A percentile compares a stretch with the other conserved stretches of the same genome.
These are phyloP conservation scores for Rhizoglyphus robini DNA, from an alignment of 1,140 invertebrate genomes.

Conservation along the genomic window DNA sequence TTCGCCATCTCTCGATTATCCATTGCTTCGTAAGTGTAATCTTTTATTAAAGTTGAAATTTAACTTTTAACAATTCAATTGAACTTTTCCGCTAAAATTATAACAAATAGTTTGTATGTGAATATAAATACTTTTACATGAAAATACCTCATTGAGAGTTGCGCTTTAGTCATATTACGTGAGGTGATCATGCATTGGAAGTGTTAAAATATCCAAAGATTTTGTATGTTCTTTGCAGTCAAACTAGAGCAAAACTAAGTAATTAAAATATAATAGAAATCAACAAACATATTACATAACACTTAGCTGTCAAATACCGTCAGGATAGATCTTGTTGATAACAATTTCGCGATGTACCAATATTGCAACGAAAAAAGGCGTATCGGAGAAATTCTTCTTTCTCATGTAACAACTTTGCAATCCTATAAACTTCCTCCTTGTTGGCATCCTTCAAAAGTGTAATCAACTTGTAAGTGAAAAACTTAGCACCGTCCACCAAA, in stretches of 20 bases:
- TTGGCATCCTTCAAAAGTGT: background rate
- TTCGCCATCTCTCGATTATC: slow-evolving; percentile 74
- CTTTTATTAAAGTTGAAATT: too few species aligned
- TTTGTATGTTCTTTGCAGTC: slow-evolving; percentile 67
- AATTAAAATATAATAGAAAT: background rate
- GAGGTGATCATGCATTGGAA: background rate
- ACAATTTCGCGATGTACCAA: slow-evolving; percentile 58
- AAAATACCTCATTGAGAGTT: slow-evolving; percentile 4
- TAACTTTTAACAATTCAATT: slow-evolving; percentile 62
- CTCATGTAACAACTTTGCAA: slow-evolving; percentile 73
- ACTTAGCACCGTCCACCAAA: background rate
- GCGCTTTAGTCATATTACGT: background rate
- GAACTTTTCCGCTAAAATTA: slow-evolving; percentile 46
- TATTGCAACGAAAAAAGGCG: slow-evolving; percentile 59
- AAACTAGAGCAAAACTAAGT: slow-evolving; percentile 37
- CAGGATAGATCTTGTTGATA: slow-evolving; percentile 52
- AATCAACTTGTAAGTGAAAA: slow-evolving; percentile 7
- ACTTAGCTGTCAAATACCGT: slow-evolving; percentile 60
- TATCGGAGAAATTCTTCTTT: slow-evolving; percentile 78
- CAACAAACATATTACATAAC: slow-evolving; percentile 38
- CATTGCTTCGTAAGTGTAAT: slow-evolving; percentile 69
- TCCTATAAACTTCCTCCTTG: slow-evolving; percentile 62
- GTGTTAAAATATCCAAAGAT: slow-evolving; percentile 59
- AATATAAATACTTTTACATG: slow-evolving; percentile 1
- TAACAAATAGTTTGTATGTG: too few species aligned